Evolutionary conservation across 2,113 vertebrate species (phyloP), one percentile per base, ranked within the genome.

Genomic region (Prietella phreatophila): DNA sequence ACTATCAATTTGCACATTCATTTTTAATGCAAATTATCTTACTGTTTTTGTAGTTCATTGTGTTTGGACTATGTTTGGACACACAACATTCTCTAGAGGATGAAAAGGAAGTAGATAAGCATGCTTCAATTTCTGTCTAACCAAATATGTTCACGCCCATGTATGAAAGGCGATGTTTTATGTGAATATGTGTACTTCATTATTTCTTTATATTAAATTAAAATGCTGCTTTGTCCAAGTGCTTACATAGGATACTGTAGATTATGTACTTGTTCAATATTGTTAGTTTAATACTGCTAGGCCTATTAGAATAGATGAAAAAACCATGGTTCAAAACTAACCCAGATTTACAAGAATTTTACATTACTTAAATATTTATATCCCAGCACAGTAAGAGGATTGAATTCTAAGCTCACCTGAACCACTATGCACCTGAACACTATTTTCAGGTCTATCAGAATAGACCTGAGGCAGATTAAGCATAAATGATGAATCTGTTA

Each of bases 151-250:
- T 27, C 25, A 65, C n/a, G 14, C 5, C 36, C 10, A 20, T 42
- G 5, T 10, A 20, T 75, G 22, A 75, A 22, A 39, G 33, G 22
- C 2, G 5, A 78, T 27, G 25, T 22, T 76, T 47, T 76, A 76
- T 47, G 47, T 50, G 25, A 79, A n/a, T n/a, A 79, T 50, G 73
- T 76, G 39, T n/a, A n/a, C 14, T 33, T 30, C 6, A 17, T 80
- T 80, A 15, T 80, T 80, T 19, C n/a, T 56, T n/a, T n/a, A 56
- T 80, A 80, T 56, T 56, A 80, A 80, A 75, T 78, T 3, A 75
- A n/a, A 55, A 50, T 47, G 2, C 42, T 47, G 10, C 8, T 47
- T 17, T 22, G 4, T 55, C 5, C 36, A 75, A 42, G 20, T 25
- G 1, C 20, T 42, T 42, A 25, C 19, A 42, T 42, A 3, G 3